These are phyloP conservation scores for Cervus canadensis DNA, from an alignment of 2,113 vertebrate genomes.

Conservation along the genomic window DNA sequence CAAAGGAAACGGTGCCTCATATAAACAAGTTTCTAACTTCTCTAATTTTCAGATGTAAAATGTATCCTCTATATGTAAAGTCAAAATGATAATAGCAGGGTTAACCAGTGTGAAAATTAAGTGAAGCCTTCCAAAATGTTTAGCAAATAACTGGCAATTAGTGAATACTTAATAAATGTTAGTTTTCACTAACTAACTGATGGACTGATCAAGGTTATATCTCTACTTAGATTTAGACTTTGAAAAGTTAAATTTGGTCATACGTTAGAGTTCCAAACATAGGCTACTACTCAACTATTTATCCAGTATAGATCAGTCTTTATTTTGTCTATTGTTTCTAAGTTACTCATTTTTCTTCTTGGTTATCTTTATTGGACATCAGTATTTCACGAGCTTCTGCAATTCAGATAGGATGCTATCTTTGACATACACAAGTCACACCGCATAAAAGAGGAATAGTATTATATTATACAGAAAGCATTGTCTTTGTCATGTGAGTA, in stretches of 20 bases:
- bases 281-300: neutral
- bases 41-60: neutral
- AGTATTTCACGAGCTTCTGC: neutral
- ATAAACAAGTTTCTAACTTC: neutral
- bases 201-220: neutral
- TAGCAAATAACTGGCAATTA: neutral
- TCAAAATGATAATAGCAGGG: neutral
- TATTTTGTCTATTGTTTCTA: neutral
- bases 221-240: neutral
- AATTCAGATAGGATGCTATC: neutral
- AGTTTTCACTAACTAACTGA: neutral
- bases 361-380: neutral
- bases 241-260: neutral
- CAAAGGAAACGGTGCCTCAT: neutral
- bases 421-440: neutral
- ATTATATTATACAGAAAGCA: neutral
- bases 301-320: neutral
- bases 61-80: neutral
- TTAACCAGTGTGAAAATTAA: neutral
- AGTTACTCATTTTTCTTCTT: neutral
- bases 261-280: neutral
- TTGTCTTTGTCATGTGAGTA: neutral
- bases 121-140: neutral
- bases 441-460: neutral
- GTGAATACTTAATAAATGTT: neutral